A percentile compares a stretch with the other conserved stretches of the same genome.
Conservation (phyloP, 2,888 invertebrate species). For the Leptogaster cylindrica region DNA sequence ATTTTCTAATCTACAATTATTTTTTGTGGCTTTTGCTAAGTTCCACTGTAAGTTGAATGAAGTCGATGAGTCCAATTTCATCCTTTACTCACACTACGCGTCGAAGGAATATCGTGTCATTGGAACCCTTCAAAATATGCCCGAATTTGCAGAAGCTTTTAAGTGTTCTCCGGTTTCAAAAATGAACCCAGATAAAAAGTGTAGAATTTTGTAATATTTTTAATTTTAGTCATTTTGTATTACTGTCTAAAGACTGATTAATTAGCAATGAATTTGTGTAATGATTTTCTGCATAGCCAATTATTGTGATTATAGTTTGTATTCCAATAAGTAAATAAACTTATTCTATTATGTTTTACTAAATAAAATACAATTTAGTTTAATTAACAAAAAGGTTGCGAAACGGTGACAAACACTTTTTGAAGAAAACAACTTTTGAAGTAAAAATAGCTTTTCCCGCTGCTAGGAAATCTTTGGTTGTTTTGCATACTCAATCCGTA, state of each 20-base stretch:
- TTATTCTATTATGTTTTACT: too few species aligned
- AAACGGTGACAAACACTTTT: too few species aligned
- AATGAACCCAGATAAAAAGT: slow-evolving; percentile 31
- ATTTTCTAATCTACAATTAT: slow-evolving; percentile 14
- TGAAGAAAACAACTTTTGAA: too few species aligned
- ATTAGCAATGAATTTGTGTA: neutral
- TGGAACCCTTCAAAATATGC: slow-evolving; percentile 25
- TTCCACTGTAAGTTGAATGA: slow-evolving; percentile 23
- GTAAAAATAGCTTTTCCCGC: too few species aligned
- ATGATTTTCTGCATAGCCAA: too few species aligned
- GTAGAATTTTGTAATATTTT: neutral
- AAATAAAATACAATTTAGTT: too few species aligned
- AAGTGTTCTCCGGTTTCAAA: slow-evolving; percentile 12
- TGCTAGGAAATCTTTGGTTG: too few species aligned
- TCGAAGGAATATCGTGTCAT: slow-evolving; percentile 25
- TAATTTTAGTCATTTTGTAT: neutral
- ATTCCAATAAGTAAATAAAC: too few species aligned
- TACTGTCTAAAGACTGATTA: neutral
- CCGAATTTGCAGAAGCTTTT: slow-evolving; percentile 19
- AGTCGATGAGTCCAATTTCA: neutral
- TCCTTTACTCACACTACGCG: slow-evolving; percentile 11
- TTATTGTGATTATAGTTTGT: too few species aligned
- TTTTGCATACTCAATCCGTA: too few species aligned
- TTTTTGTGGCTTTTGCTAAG: slow-evolving; percentile 30
- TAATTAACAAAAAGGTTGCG: too few species aligned